Evolutionary conservation across 2,113 vertebrate genomes (phyloP), one percentile per base, ranked within the genome.

Genomic region (Craseonycteris thonglongyai): DNA sequence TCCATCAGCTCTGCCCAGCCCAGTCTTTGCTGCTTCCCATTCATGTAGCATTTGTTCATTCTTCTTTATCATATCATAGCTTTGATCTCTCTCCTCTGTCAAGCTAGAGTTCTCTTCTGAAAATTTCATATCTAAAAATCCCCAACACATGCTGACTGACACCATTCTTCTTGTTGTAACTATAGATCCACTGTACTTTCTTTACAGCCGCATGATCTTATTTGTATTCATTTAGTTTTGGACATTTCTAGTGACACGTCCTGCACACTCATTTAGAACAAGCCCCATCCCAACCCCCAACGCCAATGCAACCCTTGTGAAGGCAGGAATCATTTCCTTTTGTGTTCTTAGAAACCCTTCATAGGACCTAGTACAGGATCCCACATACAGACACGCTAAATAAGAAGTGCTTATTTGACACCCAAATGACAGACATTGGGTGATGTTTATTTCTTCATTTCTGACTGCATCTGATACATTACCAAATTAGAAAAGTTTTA

Each of bases 391-490:
- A 49, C 45, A 58, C 80, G 24, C 58, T 63, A 76, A 69, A 63
- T 6, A 26, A 85, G 4, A 5, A 66, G 66, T 72, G 22, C 38
- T 81, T 63, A 61, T 47, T 61, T 86, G 56, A 40, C 1, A 33
- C 9, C 47, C 54, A 87, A 90, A 68, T 63, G 40, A 45, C 0
- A 75, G 42, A 4, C 13, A 26, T 79, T 6, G 18, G 1, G 6
- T 83, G 35, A 76, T 89, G 82, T 68, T 76, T 47, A 82, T 59
- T 61, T 72, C 5, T 66, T 74, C 54, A n/a, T 38, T 78, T 18
- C 11, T 13, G n/a, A 88, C 30, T 56, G 16, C 21, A 84, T 61
- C 49, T 61, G 79, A 65, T 11, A 69, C 0, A 40, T 40, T 22
- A 49, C 42, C 88, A 78, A 84, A 35, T 30, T 92, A 45, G 45